Evolutionary conservation across 1,140 invertebrate species (phyloP).

Genomic region (Drosophila parvula): DNA sequence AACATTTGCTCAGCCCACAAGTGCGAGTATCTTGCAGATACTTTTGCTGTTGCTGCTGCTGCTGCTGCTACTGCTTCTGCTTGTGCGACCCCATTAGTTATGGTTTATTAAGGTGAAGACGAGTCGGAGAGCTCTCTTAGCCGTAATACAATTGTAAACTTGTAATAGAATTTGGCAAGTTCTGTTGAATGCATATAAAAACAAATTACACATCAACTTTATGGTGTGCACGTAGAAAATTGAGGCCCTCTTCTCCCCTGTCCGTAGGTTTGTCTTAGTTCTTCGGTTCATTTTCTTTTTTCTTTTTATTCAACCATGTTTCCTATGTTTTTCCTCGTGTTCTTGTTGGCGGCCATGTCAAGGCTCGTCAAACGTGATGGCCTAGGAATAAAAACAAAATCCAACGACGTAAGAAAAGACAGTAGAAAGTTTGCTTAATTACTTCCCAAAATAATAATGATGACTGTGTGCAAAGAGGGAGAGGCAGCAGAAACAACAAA

Average conservation of each 20-base stretch:
- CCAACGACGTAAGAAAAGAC: constrained; percentile 34
- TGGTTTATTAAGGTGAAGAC: constrained; percentile 71
- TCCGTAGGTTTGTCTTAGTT: constrained; percentile 2
- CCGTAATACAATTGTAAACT: constrained; percentile 75
- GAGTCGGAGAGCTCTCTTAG: constrained; percentile 36
- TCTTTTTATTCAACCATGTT: constrained; percentile 23
- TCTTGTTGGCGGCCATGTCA: constrained; percentile 39
- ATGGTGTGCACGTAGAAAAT: constrained; percentile 78
- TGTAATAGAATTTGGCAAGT: constrained; percentile 77
- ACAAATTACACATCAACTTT: constrained; percentile 77
- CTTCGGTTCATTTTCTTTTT: constrained; percentile 33
- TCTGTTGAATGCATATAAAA: constrained; percentile 66
- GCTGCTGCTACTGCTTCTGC: constrained; percentile 3
- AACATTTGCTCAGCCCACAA: constrained; percentile 12
- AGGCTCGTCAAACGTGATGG: constrained; percentile 74
- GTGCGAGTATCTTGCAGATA: constrained; percentile 17
- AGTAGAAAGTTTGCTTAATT: constrained; percentile 75
- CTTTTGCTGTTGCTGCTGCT: neutral
- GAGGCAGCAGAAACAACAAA: constrained; percentile 9
- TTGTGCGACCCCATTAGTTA: constrained; percentile 64
- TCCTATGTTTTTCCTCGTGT: constrained; percentile 7
- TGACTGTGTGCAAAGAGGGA: neutral
- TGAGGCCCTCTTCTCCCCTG: constrained; percentile 30
- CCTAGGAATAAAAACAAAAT: constrained; percentile 36
- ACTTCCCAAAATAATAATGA: constrained; percentile 69